phyloP scores from a whole-genome alignment of 2,797 vertebrate species.

The Tinamus major region DNA sequence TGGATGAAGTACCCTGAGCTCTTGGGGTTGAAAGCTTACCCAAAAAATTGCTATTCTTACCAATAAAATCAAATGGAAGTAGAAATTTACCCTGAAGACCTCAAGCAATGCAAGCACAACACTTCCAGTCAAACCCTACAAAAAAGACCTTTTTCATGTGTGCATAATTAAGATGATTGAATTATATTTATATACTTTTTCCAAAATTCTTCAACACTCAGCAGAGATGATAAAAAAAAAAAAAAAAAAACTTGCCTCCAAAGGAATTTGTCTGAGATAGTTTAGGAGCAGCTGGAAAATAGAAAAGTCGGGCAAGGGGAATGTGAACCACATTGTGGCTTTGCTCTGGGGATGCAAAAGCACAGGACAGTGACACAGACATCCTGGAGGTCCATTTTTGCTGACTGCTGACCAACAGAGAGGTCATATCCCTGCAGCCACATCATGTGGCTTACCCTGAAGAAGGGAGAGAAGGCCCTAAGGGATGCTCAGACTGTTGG shows the following conservation, averaged over 20 bases:
- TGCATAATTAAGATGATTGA: background rate
- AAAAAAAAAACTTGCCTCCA: background rate
- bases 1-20: background rate
- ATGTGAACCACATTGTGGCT: background rate
- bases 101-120: background rate
- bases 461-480: background rate
- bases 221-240: background rate
- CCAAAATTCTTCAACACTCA: background rate
- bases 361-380: too few relatives aligned
- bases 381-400: rapidly evolving
- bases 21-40: background rate
- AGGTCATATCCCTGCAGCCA: rapidly evolving
- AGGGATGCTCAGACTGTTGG: rapidly evolving
- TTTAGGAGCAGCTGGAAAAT: background rate
- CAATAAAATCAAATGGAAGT: constrained; percentile 2
- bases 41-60: background rate
- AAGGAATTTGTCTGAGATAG: background rate
- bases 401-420: rapidly evolving
- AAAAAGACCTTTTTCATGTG: background rate
- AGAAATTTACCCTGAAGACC: constrained; percentile 25
- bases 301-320: background rate
- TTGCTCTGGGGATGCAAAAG: background rate
- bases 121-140: background rate
- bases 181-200: background rate
- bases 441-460: background rate